Percentiles rank a stretch among this genome's conserved stretches.
phyloP scores from a whole-genome alignment of 2,797 vertebrate species.

The Nannoperca obscura region DNA sequence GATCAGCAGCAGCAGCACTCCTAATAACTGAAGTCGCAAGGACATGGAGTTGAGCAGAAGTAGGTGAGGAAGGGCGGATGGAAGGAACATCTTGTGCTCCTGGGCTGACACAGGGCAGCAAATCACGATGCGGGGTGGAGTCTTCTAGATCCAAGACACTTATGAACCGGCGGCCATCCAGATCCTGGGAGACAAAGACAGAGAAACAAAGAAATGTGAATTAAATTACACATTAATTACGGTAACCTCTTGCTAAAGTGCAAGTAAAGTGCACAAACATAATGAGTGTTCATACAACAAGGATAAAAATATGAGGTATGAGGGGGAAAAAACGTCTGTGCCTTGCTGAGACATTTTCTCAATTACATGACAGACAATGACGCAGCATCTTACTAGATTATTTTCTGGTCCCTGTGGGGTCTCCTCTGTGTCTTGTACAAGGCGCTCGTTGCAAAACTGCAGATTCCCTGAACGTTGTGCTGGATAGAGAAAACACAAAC shows the following conservation, averaged over 20 bases:
- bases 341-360: not conserved
- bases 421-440: slow-evolving; percentile 46
- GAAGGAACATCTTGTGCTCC: slow-evolving; percentile 31
- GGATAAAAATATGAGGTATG: not conserved
- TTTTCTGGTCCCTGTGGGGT: slow-evolving; percentile 24
- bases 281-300: not conserved
- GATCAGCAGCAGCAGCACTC: not conserved
- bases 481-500: slow-evolving; percentile 62
- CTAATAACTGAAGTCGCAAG: slow-evolving; percentile 79
- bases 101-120: slow-evolving; percentile 59
- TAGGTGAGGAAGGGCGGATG: slow-evolving; percentile 62
- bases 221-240: not conserved
- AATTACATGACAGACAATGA: not conserved
- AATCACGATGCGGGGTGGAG: slow-evolving; percentile 68
- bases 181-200: slow-evolving; percentile 55
- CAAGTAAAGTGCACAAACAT: too few relatives aligned
- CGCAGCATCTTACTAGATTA: slow-evolving; percentile 61
- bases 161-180: slow-evolving; percentile 82
- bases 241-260: not conserved
- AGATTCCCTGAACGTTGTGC: slow-evolving; percentile 71
- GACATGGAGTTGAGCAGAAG: slow-evolving; percentile 82
- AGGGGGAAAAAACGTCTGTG: not conserved
- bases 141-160: slow-evolving; percentile 89
- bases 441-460: slow-evolving; percentile 54
- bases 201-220: not conserved